Conservation (phyloP, 1,140 invertebrate genomes). For the Dufourea novaeangliae region DNA sequence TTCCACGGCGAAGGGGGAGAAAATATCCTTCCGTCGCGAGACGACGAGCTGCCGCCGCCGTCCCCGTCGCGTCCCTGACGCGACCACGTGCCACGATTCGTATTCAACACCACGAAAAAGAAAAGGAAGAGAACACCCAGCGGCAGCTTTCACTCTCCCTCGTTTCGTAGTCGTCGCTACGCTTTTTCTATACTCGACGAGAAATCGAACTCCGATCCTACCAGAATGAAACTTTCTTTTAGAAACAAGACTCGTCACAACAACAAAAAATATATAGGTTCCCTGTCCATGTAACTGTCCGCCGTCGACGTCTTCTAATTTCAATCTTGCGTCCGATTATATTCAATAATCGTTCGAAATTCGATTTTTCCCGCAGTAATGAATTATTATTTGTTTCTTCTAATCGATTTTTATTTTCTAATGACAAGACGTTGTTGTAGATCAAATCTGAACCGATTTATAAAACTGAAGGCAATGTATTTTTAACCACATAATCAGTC, state of each 20-base stretch:
- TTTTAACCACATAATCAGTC: too few species aligned
- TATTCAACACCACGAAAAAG: constrained; percentile 50
- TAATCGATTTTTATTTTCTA: too few species aligned
- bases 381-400: too few species aligned
- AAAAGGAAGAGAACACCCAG: constrained; percentile 7
- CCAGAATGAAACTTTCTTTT: constrained; percentile 19
- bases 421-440: too few species aligned
- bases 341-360: too few species aligned
- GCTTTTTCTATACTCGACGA: constrained; percentile 6
- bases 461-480: too few species aligned
- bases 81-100: constrained; percentile 60
- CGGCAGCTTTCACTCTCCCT: constrained; percentile 24
- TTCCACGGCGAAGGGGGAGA: constrained; percentile 58
- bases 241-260: neutral
- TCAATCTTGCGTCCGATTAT: neutral
- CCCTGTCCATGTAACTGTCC: neutral
- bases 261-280: neutral
- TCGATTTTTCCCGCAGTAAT: too few species aligned
- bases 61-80: constrained; percentile 12
- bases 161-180: constrained; percentile 10
- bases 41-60: constrained; percentile 3
- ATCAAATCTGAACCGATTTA: too few species aligned
- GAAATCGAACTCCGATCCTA: constrained; percentile 39
- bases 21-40: constrained; percentile 53
- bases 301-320: neutral